Evolutionary conservation across 1,140 invertebrate species (phyloP).

Genomic region (Schlechtendalia chinensis): DNA sequence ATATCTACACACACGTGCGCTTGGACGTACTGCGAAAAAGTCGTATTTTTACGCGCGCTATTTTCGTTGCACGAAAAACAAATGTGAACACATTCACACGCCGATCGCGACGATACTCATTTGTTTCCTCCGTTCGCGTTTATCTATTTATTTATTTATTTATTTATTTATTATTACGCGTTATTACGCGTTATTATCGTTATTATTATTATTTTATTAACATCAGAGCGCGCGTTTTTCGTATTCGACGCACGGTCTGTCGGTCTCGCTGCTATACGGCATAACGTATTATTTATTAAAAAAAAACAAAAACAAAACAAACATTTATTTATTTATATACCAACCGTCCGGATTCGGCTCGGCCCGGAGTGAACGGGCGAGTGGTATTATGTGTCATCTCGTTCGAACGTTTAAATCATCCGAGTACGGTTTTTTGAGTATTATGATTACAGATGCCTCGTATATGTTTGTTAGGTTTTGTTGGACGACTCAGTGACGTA

Average conservation of each 20-base stretch:
- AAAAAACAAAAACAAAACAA: no score
- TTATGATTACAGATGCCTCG: no score
- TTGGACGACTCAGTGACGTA: no score
- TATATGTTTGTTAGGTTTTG: no score
- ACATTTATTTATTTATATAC: no score
- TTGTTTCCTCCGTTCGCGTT: background rate
- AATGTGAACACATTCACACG: background rate
- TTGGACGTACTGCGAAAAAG: constrained; percentile 32
- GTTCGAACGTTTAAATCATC: no score
- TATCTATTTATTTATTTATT: background rate
- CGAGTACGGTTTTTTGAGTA: no score
- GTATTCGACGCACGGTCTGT: background rate
- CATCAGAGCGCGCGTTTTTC: background rate
- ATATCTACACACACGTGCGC: background rate
- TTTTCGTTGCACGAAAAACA: constrained; percentile 25
- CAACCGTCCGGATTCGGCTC: no score
- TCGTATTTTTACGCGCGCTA: constrained; percentile 31
- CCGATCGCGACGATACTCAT: background rate
- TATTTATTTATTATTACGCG: background rate
- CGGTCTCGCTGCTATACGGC: no score
- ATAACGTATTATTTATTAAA: constrained; percentile 8
- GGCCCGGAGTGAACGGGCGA: no score
- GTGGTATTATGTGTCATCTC: no score
- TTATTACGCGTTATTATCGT: background rate
- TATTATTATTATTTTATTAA: constrained; percentile 11